Evolutionary conservation across 2,797 vertebrate genomes (phyloP), one percentile per base, ranked within the genome.

Genomic region (Mormyrops attenuatus): DNA sequence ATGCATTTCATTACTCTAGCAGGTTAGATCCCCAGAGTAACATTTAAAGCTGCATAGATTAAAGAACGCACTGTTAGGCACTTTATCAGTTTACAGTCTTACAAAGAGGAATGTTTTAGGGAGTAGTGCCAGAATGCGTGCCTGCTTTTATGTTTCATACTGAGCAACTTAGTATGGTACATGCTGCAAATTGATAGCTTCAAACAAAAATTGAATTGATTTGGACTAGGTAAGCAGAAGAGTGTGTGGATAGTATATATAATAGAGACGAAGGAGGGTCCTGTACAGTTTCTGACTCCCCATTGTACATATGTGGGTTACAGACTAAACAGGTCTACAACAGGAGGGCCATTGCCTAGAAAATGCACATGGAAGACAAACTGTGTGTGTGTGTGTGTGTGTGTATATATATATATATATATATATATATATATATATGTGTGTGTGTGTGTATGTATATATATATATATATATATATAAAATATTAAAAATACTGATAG

Each of bases 1-100:
- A 96, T 96, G 93, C 95, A 96, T 96, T 93, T 93, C 92, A 90
- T 93, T 94, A 94, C 95, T 95, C 93, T 95, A 94, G 93, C 93
- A 93, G 95, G 94, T 95, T 92, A 90, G 92, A 92, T 95, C 94
- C 95, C 95, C 90, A 94, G 95, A 95, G 95, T 93, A 94, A 94
- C 95, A 95, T 95, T 95, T 94, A 94, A 93, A 85, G 89, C 89
- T 55, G 44, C 85, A 69, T 66, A 63, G 89, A 44, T 49, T 63
- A 50, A 38, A 55, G 50, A 80, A 41, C 11, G 6, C 13, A n/a
- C 22, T 11, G 57, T 73, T 50, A 87, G 85, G 49, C 85, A 77
- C 89, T 89, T 89, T 69, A 89, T 87, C 63, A 89, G 85, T 77
- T 89, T 86, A 73, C 85, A 69, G 73, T 52, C 73, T 66, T 52